A percentile compares a stretch with the other conserved stretches of the same genome.
These are phyloP conservation scores for Acromyrmex echinatior DNA, from an alignment of 1,140 invertebrate species.

Conservation along the genomic window DNA sequence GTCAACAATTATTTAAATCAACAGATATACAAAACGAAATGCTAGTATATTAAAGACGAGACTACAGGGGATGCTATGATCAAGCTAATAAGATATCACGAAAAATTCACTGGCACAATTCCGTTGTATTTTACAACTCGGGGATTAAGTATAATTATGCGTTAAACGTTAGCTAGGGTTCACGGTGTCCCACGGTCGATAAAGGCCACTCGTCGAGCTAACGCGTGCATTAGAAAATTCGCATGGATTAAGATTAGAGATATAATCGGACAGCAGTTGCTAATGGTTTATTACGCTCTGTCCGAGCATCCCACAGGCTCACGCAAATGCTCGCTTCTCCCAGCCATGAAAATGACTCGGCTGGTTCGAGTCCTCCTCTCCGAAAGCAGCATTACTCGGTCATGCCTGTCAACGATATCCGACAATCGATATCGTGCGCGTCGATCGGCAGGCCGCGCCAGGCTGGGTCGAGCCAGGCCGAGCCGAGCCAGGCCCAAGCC, in stretches of 20 bases:
- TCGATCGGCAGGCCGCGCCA: slow-evolving; percentile 64
- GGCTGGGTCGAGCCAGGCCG: background rate
- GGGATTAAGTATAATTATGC: slow-evolving; percentile 22
- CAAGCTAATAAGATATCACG: background rate
- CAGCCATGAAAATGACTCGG: slow-evolving; percentile 55
- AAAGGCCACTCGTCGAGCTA: slow-evolving; percentile 38
- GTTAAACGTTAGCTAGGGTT: slow-evolving; percentile 20
- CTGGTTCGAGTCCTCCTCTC: slow-evolving; percentile 5
- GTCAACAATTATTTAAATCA: slow-evolving; percentile 10
- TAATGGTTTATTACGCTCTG: slow-evolving; percentile 57
- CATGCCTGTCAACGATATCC: slow-evolving; percentile 67
- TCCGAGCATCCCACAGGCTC: slow-evolving; percentile 25
- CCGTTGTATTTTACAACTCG: background rate
- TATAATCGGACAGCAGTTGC: slow-evolving; percentile 49
- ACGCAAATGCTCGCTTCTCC: background rate
- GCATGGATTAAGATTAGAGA: slow-evolving; percentile 59
- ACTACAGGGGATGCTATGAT: background rate
- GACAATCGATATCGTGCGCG: slow-evolving; percentile 64
- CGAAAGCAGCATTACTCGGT: slow-evolving; percentile 72
- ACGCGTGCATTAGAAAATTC: slow-evolving; percentile 40
- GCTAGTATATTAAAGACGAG: background rate
- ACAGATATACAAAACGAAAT: background rate
- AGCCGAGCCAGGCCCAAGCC: background rate
- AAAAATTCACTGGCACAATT: background rate
- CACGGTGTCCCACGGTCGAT: slow-evolving; percentile 27